Evolutionary conservation across 35 echinoderm and acorn worm genomes (phyloP), one percentile per base, ranked within the genome.

Genomic region (Anneissia japonica): DNA sequence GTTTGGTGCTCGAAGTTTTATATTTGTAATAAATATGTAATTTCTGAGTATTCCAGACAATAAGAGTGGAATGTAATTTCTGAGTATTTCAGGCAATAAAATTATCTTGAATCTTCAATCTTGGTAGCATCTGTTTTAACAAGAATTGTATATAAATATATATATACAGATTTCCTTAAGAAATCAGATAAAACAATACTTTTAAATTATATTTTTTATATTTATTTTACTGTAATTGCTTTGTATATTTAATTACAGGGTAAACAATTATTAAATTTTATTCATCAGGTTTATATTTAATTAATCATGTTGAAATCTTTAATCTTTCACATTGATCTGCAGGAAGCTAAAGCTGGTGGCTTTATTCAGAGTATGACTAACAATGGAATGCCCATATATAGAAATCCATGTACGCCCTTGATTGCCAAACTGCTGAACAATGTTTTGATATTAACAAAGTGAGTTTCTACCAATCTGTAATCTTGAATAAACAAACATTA

Each of bases 311-410:
- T n/a, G n/a, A n/a, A n/a, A n/a, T n/a, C n/a, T n/a, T n/a, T n/a
- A n/a, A n/a, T n/a, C n/a, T n/a, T n/a, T n/a, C n/a, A n/a, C n/a
- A n/a, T n/a, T n/a, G 5, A 35, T 77, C 72, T 82, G 17, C 80
- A 98, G 95, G 89, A 94, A 55, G 91, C 94, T 39, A 86, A 82
- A 74, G 38, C 78, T 46, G 91, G 95, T 30, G 93, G 89, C 26
- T 93, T 93, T 37, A 77, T 91, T 23, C 79, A 77, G 74, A 81
- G 88, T 75, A 77, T 46, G 38, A 64, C 87, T 41, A 55, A 46
- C 16, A 92, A 90, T 86, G 95, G 85, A 0, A 41, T 32, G 1
- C 89, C 89, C 2, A 89, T 98, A 32, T 82, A 88, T 36, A 88
- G 72, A 36, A 93, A 98, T 78, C 90, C 95, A 35, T 85, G 91